Evolutionary conservation across 2,113 vertebrate species (phyloP).

Genomic region (Myotis lucifugus): DNA sequence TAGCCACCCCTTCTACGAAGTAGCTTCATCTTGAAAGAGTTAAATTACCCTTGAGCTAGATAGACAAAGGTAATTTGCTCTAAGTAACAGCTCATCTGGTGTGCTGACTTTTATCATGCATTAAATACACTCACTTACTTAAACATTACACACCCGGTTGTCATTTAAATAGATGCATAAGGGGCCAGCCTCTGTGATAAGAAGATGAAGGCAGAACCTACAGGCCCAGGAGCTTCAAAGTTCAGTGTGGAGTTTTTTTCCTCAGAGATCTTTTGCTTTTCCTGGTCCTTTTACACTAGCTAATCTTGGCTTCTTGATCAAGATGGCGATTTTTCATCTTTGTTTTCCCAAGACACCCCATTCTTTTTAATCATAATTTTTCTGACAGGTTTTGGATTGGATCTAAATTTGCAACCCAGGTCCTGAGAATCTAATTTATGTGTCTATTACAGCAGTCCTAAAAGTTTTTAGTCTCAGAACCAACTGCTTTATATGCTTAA

Average conservation of each 20-base stretch:
- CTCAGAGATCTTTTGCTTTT: neutral
- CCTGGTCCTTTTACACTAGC: neutral
- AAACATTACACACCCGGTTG: neutral
- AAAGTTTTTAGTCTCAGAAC: neutral
- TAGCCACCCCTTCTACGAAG: neutral
- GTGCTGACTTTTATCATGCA: neutral
- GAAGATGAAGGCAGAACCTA: neutral
- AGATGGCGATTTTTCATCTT: constrained; percentile 42
- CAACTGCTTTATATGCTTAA: neutral
- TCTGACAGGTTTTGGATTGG: constrained; percentile 63
- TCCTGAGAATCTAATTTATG: constrained; percentile 53
- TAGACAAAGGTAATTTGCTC: neutral
- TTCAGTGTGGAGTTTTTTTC: neutral
- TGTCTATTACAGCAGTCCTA: neutral
- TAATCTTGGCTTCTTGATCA: constrained; percentile 12
- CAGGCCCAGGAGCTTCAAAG: neutral
- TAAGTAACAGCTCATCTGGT: neutral
- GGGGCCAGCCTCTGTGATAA: neutral
- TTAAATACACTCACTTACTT: neutral
- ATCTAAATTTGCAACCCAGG: constrained; percentile 24
- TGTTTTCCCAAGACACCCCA: constrained; percentile 4
- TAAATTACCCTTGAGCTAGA: neutral
- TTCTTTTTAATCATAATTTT: constrained; percentile 61
- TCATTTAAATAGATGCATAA: neutral
- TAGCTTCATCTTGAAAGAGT: neutral